Conservation (phyloP, 2,888 invertebrate genomes). For the Pristionchus maxplancki region DNA sequence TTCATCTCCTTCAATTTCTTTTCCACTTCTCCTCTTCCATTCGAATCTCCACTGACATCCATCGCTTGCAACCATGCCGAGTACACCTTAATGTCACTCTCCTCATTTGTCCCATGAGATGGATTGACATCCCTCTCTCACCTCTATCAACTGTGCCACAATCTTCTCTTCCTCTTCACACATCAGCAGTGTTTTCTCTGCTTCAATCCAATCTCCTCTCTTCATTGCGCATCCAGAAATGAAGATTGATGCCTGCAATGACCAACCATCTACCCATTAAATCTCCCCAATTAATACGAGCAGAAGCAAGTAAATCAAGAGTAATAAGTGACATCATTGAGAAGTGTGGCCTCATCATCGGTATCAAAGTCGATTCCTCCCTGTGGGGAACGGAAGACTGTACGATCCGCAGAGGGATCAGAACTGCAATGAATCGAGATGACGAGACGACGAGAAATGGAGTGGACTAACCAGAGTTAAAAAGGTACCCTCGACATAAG, state of each 20-base stretch:
- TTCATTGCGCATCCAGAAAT: neutral
- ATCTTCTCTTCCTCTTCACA: neutral
- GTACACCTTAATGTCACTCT: slow-evolving; percentile 1
- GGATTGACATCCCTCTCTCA: too few relatives aligned
- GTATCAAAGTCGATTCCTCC: slow-evolving; percentile 34
- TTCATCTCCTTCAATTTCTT: slow-evolving; percentile 5
- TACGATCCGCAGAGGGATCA: slow-evolving; percentile 19
- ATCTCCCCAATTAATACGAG: neutral
- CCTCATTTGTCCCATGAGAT: neutral
- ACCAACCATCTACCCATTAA: neutral
- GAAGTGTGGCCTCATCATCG: slow-evolving; percentile 12
- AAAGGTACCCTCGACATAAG: too few relatives aligned
- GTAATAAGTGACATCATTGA: slow-evolving; percentile 5
- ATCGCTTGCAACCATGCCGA: neutral
- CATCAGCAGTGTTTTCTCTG: slow-evolving; percentile 7
- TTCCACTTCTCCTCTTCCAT: neutral
- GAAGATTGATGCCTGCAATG: slow-evolving; percentile 15
- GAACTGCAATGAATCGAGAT: neutral
- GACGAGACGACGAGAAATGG: neutral
- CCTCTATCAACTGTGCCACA: slow-evolving; percentile 4
- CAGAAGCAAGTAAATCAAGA: neutral
- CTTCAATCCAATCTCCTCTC: neutral
- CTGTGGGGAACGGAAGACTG: slow-evolving; percentile 2
- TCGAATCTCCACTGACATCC: neutral
- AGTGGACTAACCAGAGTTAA: too few relatives aligned